These are phyloP conservation scores for Hemibagrus guttatus DNA, from an alignment of 2,797 vertebrate species.

Conservation along the genomic window DNA sequence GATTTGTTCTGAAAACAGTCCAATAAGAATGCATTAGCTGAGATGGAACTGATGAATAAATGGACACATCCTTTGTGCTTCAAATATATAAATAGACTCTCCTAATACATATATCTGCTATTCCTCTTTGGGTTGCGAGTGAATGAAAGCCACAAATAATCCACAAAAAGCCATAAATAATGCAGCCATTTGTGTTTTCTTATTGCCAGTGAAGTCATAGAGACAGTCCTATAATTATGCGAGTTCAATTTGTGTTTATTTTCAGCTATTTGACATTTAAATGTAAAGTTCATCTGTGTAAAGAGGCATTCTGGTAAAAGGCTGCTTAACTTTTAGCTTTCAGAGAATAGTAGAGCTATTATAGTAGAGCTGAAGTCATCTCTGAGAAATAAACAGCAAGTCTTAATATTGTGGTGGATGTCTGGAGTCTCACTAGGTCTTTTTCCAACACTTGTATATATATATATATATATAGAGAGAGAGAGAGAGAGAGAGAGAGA, in stretches of 20 bases:
- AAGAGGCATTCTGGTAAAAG: not conserved
- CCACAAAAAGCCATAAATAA: not conserved
- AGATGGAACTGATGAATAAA: not conserved
- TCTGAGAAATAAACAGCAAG: not conserved
- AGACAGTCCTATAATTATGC: not conserved
- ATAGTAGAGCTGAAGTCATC: not conserved
- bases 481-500: too few relatives aligned
- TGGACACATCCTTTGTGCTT: not conserved
- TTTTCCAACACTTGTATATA: too few relatives aligned
- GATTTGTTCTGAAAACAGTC: not conserved
- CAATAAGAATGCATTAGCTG: not conserved
- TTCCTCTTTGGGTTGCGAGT: constrained; percentile 1
- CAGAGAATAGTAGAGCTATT: not conserved
- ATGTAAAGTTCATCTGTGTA: not conserved
- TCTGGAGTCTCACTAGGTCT: not conserved
- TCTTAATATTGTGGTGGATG: not conserved
- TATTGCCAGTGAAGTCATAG: not conserved
- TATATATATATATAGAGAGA: too few relatives aligned
- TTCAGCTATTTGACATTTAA: not conserved
- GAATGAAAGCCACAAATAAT: not conserved
- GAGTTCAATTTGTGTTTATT: not conserved
- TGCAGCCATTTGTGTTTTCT: not conserved
- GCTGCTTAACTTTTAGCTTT: not conserved
- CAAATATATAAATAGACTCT: not conserved
- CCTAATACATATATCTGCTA: not conserved